These are phyloP conservation scores for Hippopotamus amphibius DNA, from an alignment of 2,113 vertebrate genomes.

Conservation along the genomic window DNA sequence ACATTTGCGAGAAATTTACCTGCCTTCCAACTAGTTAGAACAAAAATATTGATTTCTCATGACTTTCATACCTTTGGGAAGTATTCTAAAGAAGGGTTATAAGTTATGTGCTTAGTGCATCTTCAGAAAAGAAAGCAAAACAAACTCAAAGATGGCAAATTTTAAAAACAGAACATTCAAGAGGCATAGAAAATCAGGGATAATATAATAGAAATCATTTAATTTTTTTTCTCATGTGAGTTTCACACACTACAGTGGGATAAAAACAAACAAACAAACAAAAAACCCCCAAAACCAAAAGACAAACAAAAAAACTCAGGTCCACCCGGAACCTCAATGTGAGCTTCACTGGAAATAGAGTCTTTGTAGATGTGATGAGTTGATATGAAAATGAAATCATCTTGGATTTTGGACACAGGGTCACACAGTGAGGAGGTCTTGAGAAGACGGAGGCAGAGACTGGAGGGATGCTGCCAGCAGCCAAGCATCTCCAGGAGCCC, in stretches of 20 bases:
- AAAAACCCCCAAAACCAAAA: no score
- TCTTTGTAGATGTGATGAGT: not conserved
- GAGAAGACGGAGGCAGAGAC: not conserved
- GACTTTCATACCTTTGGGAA: slow-evolving; percentile 22
- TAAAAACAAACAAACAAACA: not conserved
- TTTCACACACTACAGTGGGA: not conserved
- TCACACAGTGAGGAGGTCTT: accelerated
- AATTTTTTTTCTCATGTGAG: not conserved
- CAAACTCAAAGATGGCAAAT: not conserved
- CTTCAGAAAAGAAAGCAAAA: not conserved
- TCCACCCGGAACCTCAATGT: not conserved
- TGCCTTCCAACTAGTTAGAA: not conserved
- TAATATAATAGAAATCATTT: not conserved
- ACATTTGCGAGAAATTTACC: not conserved
- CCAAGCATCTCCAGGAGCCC: not conserved
- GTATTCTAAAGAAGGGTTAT: not conserved
- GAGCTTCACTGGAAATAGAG: not conserved
- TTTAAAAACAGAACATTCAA: not conserved
- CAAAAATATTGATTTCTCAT: not conserved
- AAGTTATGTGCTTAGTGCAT: not conserved
- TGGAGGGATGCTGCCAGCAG: no score
- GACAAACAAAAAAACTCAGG: not conserved
- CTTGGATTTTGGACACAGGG: not conserved
- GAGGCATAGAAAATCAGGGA: not conserved
- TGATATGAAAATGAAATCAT: not conserved